Evolutionary conservation across 2,113 vertebrate genomes (phyloP), one percentile per base, ranked within the genome.

Genomic region (Amblyornis subalaris): DNA sequence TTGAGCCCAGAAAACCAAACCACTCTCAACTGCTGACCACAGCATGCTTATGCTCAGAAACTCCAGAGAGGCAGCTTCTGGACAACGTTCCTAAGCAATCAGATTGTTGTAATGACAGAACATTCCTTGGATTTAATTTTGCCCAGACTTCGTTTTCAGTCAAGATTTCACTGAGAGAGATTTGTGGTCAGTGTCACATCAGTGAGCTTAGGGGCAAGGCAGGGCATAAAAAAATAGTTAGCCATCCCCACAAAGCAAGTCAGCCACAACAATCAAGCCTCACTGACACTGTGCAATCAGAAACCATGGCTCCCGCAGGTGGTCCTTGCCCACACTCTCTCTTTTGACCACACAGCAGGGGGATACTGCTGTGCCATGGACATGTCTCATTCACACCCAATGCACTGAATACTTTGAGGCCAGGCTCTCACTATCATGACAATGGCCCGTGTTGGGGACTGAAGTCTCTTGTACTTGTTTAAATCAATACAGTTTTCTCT

Each of bases 331-430:
- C 69, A 64, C 36, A 89, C 36, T 23, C 65, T 85, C 54, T 82
- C 74, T 88, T 82, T 73, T 88, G 82, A 74, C 88, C 83, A 85
- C 89, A 88, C 64, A 94, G 44, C 88, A 88, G 28, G n/a, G 88
- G 20, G 61, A 71, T 5, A 57, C 3, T 67, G 55, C 58, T 88
- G 69, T 65, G 72, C 82, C 44, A 33, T 6, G 40, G 47, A 83
- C 47, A 35, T 57, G 28, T 33, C 61, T 80, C 69, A 69, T 95
- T 95, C 72, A 67, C 24, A 42, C 16, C 53, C 69, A 95, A 25
- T 1, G 1, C 51, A 82, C 67, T 1, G 0, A 77, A 80, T 2
- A 71, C 47, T 64, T 53, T 71, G 64, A 94, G 85, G 72, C 69
- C 72, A 72, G 38, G 25, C 51, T 88, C 72, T 88, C 36, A 26